Evolutionary conservation across 1,140 invertebrate species (phyloP).

Genomic region (Patella vulgata): DNA sequence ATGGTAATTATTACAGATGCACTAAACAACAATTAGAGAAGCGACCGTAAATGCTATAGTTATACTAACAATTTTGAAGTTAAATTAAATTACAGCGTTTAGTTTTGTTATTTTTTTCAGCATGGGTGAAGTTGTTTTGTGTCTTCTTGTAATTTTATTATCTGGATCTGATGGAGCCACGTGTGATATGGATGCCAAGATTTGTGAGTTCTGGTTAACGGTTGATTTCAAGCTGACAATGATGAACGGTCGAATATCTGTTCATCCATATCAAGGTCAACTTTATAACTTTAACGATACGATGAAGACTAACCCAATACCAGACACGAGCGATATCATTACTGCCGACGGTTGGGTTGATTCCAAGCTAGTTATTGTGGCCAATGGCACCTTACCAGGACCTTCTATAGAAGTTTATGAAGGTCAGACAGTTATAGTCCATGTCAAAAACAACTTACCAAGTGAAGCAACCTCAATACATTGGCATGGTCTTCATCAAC

Average conservation of each 20-base stretch:
- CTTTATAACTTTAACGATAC: constrained; percentile 48
- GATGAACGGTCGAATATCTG: constrained; percentile 34
- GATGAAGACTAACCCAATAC: not conserved
- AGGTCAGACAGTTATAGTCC: constrained; percentile 84
- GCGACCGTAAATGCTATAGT: too few species aligned
- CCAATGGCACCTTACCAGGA: constrained; percentile 56
- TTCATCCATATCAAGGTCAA: constrained; percentile 36
- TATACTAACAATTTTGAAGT: too few species aligned
- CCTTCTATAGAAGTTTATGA: constrained; percentile 78
- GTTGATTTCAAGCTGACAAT: constrained; percentile 46
- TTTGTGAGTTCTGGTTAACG: constrained; percentile 41
- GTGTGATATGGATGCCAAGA: too few species aligned
- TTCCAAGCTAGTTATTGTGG: constrained; percentile 34
- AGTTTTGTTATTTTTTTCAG: too few species aligned
- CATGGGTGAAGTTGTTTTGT: too few species aligned
- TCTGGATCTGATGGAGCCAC: too few species aligned
- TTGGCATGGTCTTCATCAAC: constrained; percentile 87
- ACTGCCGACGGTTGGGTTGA: constrained; percentile 52
- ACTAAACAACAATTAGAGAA: too few species aligned
- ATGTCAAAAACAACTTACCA: constrained; percentile 83
- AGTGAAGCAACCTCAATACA: constrained; percentile 85
- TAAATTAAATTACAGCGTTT: too few species aligned
- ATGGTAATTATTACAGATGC: too few species aligned
- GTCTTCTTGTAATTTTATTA: too few species aligned
- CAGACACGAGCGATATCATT: constrained; percentile 33